These are phyloP conservation scores for Apis cerana DNA, from an alignment of 1,140 invertebrate genomes.

Conservation along the genomic window DNA sequence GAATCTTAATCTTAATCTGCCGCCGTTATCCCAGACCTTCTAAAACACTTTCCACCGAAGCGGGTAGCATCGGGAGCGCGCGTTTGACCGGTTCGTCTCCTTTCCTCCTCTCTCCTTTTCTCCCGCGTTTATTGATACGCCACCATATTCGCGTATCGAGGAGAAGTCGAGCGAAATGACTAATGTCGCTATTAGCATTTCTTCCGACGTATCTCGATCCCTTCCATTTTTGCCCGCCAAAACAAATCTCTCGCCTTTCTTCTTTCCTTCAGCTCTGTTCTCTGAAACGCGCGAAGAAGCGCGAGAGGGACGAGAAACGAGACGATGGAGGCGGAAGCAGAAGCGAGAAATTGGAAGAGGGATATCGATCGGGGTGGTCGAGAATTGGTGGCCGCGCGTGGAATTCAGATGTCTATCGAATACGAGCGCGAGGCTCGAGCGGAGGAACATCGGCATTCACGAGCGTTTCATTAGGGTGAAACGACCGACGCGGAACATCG, in stretches of 20 bases:
- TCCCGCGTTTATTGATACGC: constrained; percentile 72
- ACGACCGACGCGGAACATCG: constrained; percentile 32
- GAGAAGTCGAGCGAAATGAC: constrained; percentile 71
- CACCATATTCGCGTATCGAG: constrained; percentile 77
- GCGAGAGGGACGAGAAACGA: background rate
- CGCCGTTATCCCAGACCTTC: constrained; percentile 63
- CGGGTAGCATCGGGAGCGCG: background rate
- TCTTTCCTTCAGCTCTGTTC: no score
- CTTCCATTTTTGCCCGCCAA: constrained; percentile 37
- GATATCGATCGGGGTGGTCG: background rate
- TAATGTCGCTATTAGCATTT: constrained; percentile 77
- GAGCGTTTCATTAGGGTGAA: constrained; percentile 33
- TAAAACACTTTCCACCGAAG: constrained; percentile 63
- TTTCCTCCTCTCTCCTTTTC: constrained; percentile 41
- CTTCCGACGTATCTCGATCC: constrained; percentile 61
- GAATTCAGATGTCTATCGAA: constrained; percentile 33
- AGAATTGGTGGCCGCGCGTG: background rate
- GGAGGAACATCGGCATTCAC: constrained; percentile 13
- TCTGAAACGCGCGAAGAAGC: background rate
- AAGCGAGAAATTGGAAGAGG: background rate
- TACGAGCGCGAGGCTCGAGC: background rate
- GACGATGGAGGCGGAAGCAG: no score
- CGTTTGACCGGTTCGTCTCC: constrained; percentile 63
- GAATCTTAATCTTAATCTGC: constrained; percentile 71
- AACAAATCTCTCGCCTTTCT: background rate